Conservation (phyloP, 2,113 vertebrate genomes). For the Nycticebus coucang region DNA sequence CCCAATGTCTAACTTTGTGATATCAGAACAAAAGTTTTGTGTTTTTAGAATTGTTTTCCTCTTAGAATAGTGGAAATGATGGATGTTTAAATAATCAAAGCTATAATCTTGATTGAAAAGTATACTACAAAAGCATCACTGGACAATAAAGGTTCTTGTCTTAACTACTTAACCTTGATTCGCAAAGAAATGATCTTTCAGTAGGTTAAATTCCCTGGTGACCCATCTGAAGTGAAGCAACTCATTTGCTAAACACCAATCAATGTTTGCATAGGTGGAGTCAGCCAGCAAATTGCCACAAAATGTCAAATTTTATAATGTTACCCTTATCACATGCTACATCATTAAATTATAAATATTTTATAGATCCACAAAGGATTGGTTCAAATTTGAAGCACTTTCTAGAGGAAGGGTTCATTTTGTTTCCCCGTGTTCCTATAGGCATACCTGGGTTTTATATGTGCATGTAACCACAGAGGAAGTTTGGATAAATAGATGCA, state of each 20-base stretch:
- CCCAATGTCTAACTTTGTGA: constrained; percentile 44
- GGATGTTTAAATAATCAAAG: neutral
- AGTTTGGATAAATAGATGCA: neutral
- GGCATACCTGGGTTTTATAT: neutral
- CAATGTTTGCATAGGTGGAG: neutral
- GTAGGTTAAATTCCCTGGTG: constrained; percentile 43
- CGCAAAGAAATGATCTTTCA: constrained; percentile 39
- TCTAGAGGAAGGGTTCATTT: constrained; percentile 32
- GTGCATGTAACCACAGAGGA: neutral
- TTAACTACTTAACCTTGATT: constrained; percentile 45
- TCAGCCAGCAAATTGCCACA: neutral
- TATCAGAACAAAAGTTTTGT: neutral
- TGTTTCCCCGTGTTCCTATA: neutral
- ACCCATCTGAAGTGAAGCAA: neutral
- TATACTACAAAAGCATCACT: neutral
- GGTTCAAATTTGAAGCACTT: neutral
- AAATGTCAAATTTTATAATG: constrained; percentile 22
- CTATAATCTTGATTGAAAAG: constrained; percentile 46
- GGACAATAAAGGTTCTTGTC: neutral
- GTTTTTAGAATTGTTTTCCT: neutral
- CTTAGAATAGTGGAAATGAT: neutral
- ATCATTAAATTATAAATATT: constrained; percentile 1
- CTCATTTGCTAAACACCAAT: neutral
- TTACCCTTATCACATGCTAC: neutral
- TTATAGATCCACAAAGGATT: neutral